A percentile compares a stretch with the other conserved stretches of the same genome.
These are phyloP conservation scores for Himantopus leucocephalus DNA, from an alignment of 2,113 vertebrate genomes.

Conservation along the genomic window DNA sequence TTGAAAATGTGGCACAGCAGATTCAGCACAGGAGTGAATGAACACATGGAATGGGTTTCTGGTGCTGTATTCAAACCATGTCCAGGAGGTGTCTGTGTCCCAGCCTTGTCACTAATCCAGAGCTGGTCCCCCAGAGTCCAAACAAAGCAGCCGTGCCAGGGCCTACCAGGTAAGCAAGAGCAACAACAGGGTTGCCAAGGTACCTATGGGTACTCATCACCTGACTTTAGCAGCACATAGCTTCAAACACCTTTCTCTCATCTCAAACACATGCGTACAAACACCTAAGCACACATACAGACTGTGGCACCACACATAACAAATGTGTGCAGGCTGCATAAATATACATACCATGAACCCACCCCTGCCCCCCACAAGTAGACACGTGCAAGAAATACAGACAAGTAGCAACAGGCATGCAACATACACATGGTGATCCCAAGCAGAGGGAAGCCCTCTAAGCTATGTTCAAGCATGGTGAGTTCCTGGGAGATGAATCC, in stretches of 20 bases:
- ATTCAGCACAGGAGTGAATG: neutral
- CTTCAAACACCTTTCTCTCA: neutral
- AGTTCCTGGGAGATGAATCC: constrained; percentile 3
- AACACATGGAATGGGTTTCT: neutral
- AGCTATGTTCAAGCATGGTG: neutral
- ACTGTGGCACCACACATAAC: neutral
- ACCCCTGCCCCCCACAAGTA: neutral
- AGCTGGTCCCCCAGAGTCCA: neutral
- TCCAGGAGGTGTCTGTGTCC: neutral
- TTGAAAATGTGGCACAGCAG: neutral
- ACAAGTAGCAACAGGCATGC: constrained; percentile 48
- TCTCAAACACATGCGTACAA: neutral
- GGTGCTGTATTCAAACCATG: neutral
- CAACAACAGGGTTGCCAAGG: neutral
- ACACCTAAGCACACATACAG: neutral
- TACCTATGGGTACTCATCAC: neutral
- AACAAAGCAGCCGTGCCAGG: neutral
- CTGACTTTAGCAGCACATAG: neutral
- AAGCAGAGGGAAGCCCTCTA: neutral
- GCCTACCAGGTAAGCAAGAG: neutral
- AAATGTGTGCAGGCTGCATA: constrained; percentile 6
- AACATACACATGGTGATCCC: neutral
- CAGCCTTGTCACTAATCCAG: neutral
- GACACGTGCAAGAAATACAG: constrained; percentile 36
- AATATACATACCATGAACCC: constrained; percentile 3